Percentiles rank a stretch among this genome's conserved stretches.
Evolutionary conservation across 2,888 invertebrate species (phyloP).

Genomic region (Hyalella azteca): DNA sequence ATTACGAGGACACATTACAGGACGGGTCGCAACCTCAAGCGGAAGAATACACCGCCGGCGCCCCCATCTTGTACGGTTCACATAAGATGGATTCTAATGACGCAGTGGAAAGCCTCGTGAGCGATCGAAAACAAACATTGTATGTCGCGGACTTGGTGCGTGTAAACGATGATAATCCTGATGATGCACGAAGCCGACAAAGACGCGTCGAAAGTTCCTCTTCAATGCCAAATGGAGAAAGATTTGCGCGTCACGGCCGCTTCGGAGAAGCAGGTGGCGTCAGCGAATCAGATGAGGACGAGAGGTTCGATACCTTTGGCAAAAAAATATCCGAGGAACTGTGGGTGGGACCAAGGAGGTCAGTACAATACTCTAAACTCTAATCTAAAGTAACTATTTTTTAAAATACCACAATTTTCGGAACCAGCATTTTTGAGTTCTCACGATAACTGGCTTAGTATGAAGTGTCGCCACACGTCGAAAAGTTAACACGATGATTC

Average conservation of each 20-base stretch:
- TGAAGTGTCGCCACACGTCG: too few relatives aligned
- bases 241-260: background rate
- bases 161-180: background rate
- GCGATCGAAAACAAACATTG: background rate
- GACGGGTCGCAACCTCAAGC: constrained; percentile 14
- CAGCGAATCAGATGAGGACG: background rate
- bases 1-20: background rate
- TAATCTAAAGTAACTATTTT: too few relatives aligned
- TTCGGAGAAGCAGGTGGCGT: background rate
- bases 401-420: too few relatives aligned
- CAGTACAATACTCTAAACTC: too few relatives aligned
- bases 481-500: too few relatives aligned
- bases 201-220: background rate
- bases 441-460: too few relatives aligned
- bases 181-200: background rate
- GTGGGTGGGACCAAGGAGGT: constrained; percentile 1
- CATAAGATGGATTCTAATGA: background rate
- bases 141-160: constrained; percentile 5
- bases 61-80: constrained; percentile 12
- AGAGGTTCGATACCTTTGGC: constrained; percentile 14
- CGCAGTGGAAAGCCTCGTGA: background rate
- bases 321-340: background rate
- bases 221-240: background rate
- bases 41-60: background rate
- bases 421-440: too few relatives aligned